phyloP scores from a whole-genome alignment of 2,888 invertebrate genomes.

The Rhabditoides inermis region DNA sequence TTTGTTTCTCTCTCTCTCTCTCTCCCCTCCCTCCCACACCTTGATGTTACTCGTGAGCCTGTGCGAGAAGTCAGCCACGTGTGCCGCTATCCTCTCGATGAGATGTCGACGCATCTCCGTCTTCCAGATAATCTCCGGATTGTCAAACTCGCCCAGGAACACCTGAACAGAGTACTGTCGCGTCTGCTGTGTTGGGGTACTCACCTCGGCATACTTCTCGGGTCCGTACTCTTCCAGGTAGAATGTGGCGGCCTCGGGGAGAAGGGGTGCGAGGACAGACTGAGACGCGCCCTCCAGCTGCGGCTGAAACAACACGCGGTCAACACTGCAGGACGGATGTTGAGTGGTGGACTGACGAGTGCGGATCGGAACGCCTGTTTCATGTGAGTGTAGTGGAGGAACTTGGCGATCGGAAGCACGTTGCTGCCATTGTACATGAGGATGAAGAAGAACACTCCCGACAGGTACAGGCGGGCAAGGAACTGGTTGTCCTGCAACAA shows the following conservation, averaged over 20 bases:
- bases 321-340: background rate
- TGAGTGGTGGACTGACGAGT: conserved; percentile 61
- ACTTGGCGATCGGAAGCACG: conserved; percentile 83
- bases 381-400: conserved; percentile 85
- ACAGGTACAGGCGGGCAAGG: conserved; percentile 82
- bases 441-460: conserved; percentile 92
- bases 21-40: conserved; percentile 85
- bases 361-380: conserved; percentile 88
- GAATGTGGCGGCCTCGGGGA: conserved; percentile 98
- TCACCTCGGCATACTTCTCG: conserved; percentile 91
- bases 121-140: conserved; percentile 98
- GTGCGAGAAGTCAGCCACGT: conserved; percentile 93
- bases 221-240: conserved; percentile 95
- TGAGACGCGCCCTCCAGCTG: conserved; percentile 31
- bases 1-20: too few species aligned
- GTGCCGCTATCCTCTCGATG: conserved; percentile 91
- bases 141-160: conserved; percentile 82
- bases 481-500: conserved; percentile 81
- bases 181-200: background rate
- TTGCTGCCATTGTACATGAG: conserved; percentile 95
- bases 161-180: conserved; percentile 5
- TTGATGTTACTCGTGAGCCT: conserved; percentile 85
- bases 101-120: conserved; percentile 90
- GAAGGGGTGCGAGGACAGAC: conserved; percentile 61
- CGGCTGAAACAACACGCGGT: conserved; percentile 17